Evolutionary conservation across 2,797 vertebrate species (phyloP).

Genomic region (Pitangus sulphuratus): DNA sequence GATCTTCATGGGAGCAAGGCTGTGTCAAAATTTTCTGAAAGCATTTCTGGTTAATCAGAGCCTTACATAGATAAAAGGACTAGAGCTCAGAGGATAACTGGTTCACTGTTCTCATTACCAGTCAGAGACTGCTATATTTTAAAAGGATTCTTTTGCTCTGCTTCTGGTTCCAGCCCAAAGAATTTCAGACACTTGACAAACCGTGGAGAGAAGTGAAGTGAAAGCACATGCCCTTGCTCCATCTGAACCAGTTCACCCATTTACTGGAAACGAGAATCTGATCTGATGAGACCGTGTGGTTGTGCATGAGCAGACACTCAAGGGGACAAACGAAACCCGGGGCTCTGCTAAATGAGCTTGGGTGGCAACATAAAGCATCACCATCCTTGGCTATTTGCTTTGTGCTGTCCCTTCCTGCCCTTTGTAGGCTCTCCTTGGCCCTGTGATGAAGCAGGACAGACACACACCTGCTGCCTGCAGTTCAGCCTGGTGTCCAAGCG

Average conservation of each 20-base stretch:
- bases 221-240: neutral
- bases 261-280: neutral
- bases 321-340: neutral
- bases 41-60: neutral
- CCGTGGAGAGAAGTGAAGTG: neutral
- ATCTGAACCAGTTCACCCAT: neutral
- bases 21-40: neutral
- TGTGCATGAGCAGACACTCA: neutral
- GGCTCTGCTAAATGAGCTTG: neutral
- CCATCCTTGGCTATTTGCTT: neutral
- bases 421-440: neutral
- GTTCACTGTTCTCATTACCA: neutral
- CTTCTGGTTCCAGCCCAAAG: neutral
- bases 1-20: neutral
- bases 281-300: neutral
- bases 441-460: neutral
- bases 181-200: neutral
- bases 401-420: neutral
- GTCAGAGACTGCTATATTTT: neutral
- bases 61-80: neutral
- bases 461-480: fast-evolving
- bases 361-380: fast-evolving
- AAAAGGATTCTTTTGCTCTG: neutral
- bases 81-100: neutral
- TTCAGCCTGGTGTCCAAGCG: neutral